Evolutionary conservation across 2,797 vertebrate genomes (phyloP).

Genomic region (Choloepus didactylus): DNA sequence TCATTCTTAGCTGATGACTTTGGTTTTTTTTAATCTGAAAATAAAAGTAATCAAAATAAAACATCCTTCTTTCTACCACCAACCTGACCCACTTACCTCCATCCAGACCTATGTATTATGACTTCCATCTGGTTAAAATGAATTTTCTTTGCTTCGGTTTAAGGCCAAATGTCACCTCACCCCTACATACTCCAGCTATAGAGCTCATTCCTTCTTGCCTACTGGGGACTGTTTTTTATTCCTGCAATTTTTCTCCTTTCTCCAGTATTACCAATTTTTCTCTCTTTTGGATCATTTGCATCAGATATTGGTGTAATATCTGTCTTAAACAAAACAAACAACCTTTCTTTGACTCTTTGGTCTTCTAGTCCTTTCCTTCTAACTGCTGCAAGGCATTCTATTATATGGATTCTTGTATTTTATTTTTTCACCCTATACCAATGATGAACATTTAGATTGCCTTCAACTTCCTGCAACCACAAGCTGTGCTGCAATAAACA

Average conservation of each 20-base stretch:
- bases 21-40: slow-evolving; percentile 49
- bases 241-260: neutral
- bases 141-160: neutral
- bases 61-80: slow-evolving; percentile 10
- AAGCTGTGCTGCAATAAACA: neutral
- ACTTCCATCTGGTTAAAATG: slow-evolving; percentile 5
- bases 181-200: neutral
- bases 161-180: neutral
- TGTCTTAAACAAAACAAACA: slow-evolving; percentile 6
- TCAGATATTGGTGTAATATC: neutral
- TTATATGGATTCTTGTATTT: neutral
- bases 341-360: neutral
- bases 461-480: neutral
- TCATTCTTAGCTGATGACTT: slow-evolving; percentile 13
- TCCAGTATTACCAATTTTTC: neutral
- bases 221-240: neutral
- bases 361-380: slow-evolving; percentile 21
- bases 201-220: neutral
- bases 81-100: neutral
- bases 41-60: slow-evolving; percentile 31
- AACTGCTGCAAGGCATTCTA: neutral
- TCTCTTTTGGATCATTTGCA: neutral
- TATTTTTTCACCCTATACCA: neutral
- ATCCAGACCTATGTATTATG: neutral
- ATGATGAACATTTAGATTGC: neutral